Conservation (phyloP, 1,140 invertebrate species). For the Bombus balteatus region DNA sequence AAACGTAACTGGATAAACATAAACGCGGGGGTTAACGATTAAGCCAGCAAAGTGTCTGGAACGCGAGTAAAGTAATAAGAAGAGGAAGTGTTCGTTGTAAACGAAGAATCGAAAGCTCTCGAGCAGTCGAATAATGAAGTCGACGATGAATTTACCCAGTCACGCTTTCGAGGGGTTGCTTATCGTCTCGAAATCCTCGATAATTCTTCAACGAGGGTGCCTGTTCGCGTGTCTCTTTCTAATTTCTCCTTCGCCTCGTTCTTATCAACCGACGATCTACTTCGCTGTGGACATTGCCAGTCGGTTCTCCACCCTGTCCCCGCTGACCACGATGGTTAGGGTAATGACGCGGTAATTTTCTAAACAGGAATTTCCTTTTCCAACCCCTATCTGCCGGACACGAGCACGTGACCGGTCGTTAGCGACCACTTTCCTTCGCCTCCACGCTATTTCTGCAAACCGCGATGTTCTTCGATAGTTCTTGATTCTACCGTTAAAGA, state of each 20-base stretch:
- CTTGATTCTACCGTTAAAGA: not conserved
- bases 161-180: conserved; percentile 64
- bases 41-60: conserved; percentile 26
- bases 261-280: conserved; percentile 66
- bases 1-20: not conserved
- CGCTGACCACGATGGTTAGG: conserved; percentile 33
- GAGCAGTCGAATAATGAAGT: conserved; percentile 60
- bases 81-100: conserved; percentile 39
- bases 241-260: conserved; percentile 70
- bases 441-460: not conserved
- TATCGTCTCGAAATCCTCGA: conserved; percentile 61
- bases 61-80: conserved; percentile 18
- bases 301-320: conserved; percentile 31
- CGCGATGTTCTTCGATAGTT: conserved; percentile 13
- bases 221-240: conserved; percentile 47
- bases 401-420: conserved; percentile 75
- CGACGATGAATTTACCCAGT: conserved; percentile 62
- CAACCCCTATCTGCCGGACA: conserved; percentile 64
- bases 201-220: conserved; percentile 53
- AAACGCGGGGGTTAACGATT: conserved; percentile 31
- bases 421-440: conserved; percentile 57
- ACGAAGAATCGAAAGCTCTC: conserved; percentile 61
- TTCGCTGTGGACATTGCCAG: conserved; percentile 66
- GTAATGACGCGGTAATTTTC: conserved; percentile 79
- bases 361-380: conserved; percentile 79